A percentile compares a stretch with the other conserved stretches of the same genome.
These are phyloP conservation scores for Galagoides demidoff DNA, from an alignment of 2,797 vertebrate species.

Conservation along the genomic window DNA sequence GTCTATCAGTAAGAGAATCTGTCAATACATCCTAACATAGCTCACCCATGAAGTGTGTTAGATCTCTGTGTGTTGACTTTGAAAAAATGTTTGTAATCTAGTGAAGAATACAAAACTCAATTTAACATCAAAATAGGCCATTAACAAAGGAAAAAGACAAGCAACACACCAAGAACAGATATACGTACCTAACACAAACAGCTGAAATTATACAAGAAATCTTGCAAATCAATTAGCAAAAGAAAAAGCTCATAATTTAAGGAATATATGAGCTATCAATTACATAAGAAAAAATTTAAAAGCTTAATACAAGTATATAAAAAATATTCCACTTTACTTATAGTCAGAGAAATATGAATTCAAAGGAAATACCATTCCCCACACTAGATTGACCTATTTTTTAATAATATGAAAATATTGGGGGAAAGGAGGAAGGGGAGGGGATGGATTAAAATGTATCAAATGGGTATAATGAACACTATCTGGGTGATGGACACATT, in stretches of 20 bases:
- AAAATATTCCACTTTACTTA: not conserved
- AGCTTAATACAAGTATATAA: not conserved
- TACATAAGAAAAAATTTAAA: not conserved
- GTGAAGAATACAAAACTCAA: not conserved
- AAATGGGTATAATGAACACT: too few relatives aligned
- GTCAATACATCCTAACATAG: conserved; percentile 1
- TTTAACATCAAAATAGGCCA: not conserved
- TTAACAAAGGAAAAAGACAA: not conserved
- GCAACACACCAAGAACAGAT: not conserved
- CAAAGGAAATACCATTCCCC: conserved; percentile 5
- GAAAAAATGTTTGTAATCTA: not conserved
- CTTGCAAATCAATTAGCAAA: not conserved
- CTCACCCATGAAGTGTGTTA: not conserved
- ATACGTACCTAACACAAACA: not conserved
- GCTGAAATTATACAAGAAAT: not conserved
- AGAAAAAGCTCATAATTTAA: not conserved
- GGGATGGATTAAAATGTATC: too few relatives aligned
- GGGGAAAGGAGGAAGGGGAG: too few relatives aligned
- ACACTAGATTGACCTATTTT: not conserved
- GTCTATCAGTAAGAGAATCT: not conserved
- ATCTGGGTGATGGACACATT: too few relatives aligned
- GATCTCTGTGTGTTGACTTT: not conserved
- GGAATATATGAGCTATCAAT: not conserved
- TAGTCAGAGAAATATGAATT: not conserved
- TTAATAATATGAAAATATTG: not conserved